These are phyloP conservation scores for Amazona vittata DNA, from an alignment of 2,113 vertebrate genomes.

Conservation along the genomic window DNA sequence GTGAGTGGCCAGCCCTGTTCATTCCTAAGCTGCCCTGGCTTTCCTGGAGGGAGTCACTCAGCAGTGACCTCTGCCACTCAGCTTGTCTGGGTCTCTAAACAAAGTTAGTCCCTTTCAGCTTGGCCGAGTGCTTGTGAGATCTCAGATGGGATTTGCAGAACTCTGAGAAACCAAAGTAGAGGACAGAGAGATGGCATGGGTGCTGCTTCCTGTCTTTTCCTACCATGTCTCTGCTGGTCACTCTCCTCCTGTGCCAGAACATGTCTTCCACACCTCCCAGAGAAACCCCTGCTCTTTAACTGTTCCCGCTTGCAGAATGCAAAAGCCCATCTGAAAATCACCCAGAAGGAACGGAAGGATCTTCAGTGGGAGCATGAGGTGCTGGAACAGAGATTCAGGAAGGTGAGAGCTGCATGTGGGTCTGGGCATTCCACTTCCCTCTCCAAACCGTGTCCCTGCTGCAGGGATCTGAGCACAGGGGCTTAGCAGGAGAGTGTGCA, in stretches of 20 bases:
- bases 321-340: slow-evolving; percentile 75
- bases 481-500: not conserved
- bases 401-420: slow-evolving; percentile 74
- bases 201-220: not conserved
- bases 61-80: not conserved
- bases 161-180: not conserved
- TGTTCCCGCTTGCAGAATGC: slow-evolving; percentile 58
- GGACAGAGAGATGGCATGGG: not conserved
- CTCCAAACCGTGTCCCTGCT: not conserved
- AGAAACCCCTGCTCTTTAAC: not conserved
- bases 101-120: not conserved
- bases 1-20: slow-evolving; percentile 61
- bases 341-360: slow-evolving; percentile 79
- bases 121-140: not conserved
- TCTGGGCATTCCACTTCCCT: not conserved
- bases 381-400: slow-evolving; percentile 82
- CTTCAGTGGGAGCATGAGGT: slow-evolving; percentile 83
- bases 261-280: not conserved
- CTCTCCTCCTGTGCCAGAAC: not conserved
- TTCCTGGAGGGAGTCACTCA: not conserved
- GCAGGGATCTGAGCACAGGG: not conserved
- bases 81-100: not conserved
- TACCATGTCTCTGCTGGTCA: not conserved
- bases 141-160: not conserved
- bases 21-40: rapidly evolving